phyloP scores from a whole-genome alignment of 1,140 invertebrate genomes.

The Drosophila pruinosa region DNA sequence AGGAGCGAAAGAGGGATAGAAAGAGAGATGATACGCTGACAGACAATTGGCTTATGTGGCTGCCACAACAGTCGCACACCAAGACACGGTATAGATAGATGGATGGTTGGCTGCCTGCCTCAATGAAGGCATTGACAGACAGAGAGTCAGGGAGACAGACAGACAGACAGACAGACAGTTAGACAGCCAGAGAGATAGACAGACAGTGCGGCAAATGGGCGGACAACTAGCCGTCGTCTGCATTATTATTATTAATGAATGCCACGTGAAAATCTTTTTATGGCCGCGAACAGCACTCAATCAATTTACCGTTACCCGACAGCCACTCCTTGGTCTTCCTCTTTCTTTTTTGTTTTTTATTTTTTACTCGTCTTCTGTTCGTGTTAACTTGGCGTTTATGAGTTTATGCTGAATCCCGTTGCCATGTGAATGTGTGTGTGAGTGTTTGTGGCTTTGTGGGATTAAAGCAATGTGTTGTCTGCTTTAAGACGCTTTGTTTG shows the following conservation, averaged over 20 bases:
- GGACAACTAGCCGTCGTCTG: conserved; percentile 49
- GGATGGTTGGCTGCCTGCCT: background rate
- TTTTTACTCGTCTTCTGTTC: background rate
- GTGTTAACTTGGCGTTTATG: conserved; percentile 19
- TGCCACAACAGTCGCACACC: conserved; percentile 2
- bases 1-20: background rate
- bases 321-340: background rate
- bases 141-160: background rate
- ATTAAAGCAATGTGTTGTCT: conserved; percentile 12
- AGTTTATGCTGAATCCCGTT: background rate
- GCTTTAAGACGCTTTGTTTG: conserved; percentile 28
- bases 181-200: background rate
- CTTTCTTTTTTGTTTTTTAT: no score
- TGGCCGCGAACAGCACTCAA: conserved; percentile 67
- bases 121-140: conserved; percentile 7
- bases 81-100: background rate
- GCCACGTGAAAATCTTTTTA: conserved; percentile 76
- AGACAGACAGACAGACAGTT: conserved; percentile 38
- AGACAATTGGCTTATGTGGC: conserved; percentile 29
- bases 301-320: conserved; percentile 50
- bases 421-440: background rate
- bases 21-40: conserved; percentile 7
- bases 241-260: conserved; percentile 79
- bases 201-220: conserved; percentile 12
- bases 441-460: background rate